Evolutionary conservation across 2,888 invertebrate genomes (phyloP).

Genomic region (Peribatodes rhomboidaria): DNA sequence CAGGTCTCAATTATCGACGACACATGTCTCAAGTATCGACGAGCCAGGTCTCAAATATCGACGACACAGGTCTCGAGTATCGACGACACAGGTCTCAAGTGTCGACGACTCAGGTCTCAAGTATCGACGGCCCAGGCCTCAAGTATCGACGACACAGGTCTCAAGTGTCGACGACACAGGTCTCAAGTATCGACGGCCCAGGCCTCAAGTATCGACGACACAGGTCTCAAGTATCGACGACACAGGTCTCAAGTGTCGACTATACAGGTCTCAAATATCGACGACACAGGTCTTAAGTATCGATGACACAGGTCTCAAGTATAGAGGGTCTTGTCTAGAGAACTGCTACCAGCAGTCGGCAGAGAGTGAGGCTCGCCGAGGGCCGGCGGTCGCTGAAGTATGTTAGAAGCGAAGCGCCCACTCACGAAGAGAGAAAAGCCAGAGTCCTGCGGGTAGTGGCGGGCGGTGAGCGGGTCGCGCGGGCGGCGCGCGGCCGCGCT

Average conservation of each 20-base stretch:
- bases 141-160: neutral
- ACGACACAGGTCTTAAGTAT: too few relatives aligned
- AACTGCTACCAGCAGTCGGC: neutral
- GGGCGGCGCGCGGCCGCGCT: conserved; percentile 80
- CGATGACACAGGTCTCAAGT: too few relatives aligned
- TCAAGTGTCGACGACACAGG: neutral
- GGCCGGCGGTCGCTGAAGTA: conserved; percentile 57
- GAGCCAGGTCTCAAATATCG: too few relatives aligned
- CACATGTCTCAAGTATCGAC: too few relatives aligned
- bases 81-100: too few relatives aligned
- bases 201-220: too few relatives aligned
- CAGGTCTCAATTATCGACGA: neutral
- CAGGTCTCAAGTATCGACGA: too few relatives aligned
- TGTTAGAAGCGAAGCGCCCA: conserved; percentile 86
- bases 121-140: neutral
- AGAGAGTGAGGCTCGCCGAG: conserved; percentile 45
- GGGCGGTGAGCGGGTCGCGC: conserved; percentile 71
- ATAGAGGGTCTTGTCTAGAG: neutral
- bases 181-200: neutral
- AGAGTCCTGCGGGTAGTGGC: conserved; percentile 75
- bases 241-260: too few relatives aligned
- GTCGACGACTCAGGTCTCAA: too few relatives aligned
- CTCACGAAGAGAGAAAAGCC: conserved; percentile 86
- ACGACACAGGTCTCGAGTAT: too few relatives aligned
- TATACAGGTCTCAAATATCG: too few relatives aligned